Percentiles rank a stretch among this genome's conserved stretches.
Evolutionary conservation across 1,140 invertebrate species (phyloP).

Genomic region (Philotrypesis tridentata): DNA sequence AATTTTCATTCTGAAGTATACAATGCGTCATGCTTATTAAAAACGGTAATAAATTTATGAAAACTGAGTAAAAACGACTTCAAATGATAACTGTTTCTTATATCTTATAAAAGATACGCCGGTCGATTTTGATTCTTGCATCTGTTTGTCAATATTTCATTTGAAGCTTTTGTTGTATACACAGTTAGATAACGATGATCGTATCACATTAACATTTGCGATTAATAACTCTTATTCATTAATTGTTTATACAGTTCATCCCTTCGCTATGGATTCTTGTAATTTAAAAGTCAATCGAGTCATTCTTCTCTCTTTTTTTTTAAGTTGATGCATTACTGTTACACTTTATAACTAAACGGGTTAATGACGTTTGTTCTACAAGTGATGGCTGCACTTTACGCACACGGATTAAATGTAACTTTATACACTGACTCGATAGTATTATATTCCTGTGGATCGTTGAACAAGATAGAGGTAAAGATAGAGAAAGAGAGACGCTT

Average conservation of each 20-base stretch:
- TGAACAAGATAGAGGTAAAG: constrained; percentile 4
- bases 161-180: neutral
- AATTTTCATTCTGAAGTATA: no score
- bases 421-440: constrained; percentile 34
- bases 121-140: neutral
- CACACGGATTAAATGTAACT: constrained; percentile 43
- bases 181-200: neutral
- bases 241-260: neutral
- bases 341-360: constrained; percentile 23
- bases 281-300: neutral
- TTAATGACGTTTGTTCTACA: constrained; percentile 3
- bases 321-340: constrained; percentile 6
- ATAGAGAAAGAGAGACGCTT: neutral
- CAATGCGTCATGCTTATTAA: no score
- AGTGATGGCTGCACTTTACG: constrained; percentile 26
- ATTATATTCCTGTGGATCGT: constrained; percentile 12
- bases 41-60: no score
- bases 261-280: neutral
- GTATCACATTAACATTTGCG: neutral
- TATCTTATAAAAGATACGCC: no score
- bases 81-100: no score
- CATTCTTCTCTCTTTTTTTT: neutral
- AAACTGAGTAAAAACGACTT: no score
- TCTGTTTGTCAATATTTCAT: neutral
- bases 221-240: neutral